A percentile compares a stretch with the other conserved stretches of the same genome.
phyloP scores from a whole-genome alignment of 2,113 vertebrate species.

The Albula glossodonta region DNA sequence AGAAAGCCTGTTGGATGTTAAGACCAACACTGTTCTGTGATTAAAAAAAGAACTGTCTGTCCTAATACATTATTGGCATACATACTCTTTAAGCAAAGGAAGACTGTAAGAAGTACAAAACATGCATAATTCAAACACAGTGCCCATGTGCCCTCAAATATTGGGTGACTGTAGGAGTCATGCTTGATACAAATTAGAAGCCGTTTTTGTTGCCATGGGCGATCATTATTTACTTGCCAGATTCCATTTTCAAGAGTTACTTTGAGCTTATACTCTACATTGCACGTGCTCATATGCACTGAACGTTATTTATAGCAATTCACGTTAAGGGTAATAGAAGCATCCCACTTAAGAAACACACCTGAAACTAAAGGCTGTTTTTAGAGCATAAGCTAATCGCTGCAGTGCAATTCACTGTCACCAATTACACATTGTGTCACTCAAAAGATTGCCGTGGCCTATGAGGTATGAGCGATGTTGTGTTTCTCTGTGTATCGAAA shows the following conservation, averaged over 20 bases:
- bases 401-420: background rate
- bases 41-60: slow-evolving; percentile 39
- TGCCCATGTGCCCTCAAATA: slow-evolving; percentile 56
- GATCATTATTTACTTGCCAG: slow-evolving; percentile 14
- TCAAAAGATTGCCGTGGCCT: background rate
- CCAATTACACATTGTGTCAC: background rate
- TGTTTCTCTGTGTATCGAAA: background rate
- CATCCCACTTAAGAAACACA: background rate
- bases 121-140: slow-evolving; percentile 67
- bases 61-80: slow-evolving; percentile 29
- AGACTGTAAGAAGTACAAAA: slow-evolving; percentile 44
- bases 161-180: slow-evolving; percentile 41
- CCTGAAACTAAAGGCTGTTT: too few relatives aligned
- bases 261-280: background rate
- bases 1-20: slow-evolving; percentile 37
- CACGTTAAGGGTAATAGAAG: background rate
- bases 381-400: background rate
- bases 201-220: slow-evolving; percentile 46
- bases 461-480: background rate
- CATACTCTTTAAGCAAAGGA: background rate
- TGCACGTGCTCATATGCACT: background rate
- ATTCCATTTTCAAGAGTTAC: background rate
- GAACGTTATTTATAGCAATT: background rate
- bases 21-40: slow-evolving; percentile 26
- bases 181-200: slow-evolving; percentile 54